A percentile compares a stretch with the other conserved stretches of the same genome.
These are phyloP conservation scores for Acanthochromis polyacanthus DNA, from an alignment of 2,113 vertebrate species.

Conservation along the genomic window DNA sequence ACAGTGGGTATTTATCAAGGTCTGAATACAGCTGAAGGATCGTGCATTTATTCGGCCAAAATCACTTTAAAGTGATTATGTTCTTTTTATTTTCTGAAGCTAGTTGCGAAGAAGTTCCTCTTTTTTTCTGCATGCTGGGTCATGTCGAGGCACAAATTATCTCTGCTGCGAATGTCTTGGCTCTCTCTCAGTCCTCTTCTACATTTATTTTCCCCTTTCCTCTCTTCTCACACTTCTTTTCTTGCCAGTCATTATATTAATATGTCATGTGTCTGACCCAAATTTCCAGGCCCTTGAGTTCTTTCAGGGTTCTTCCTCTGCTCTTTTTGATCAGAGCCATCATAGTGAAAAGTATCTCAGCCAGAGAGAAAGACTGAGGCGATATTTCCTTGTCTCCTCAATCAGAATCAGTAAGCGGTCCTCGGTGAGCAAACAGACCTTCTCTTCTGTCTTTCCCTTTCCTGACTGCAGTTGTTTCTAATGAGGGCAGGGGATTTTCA, in stretches of 20 bases:
- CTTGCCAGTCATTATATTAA: constrained; percentile 54
- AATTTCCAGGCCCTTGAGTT: constrained; percentile 40
- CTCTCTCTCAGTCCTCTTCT: not conserved
- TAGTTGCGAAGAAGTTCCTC: constrained; percentile 26
- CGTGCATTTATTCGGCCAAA: constrained; percentile 68
- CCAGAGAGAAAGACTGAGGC: constrained; percentile 18
- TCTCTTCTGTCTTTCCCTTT: constrained; percentile 24
- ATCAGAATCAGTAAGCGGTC: constrained; percentile 40
- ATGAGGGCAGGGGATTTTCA: constrained; percentile 55
- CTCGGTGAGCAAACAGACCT: constrained; percentile 26
- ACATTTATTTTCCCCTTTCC: not conserved
- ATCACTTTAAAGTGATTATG: constrained; percentile 65
- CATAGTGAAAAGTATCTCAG: constrained; percentile 21
- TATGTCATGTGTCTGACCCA: constrained; percentile 57
- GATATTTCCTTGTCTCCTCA: constrained; percentile 51
- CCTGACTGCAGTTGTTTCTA: constrained; percentile 49
- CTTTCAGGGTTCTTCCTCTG: constrained; percentile 18
- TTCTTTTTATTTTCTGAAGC: constrained; percentile 61
- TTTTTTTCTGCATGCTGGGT: constrained; percentile 9
- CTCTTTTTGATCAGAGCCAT: constrained; percentile 47
- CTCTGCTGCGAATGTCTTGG: constrained; percentile 36
- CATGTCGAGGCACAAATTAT: constrained; percentile 32
- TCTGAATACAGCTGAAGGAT: constrained; percentile 68
- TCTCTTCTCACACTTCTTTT: constrained; percentile 30
- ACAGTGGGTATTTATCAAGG: constrained; percentile 78